Base-by-base conservation (phyloP, 2,888 invertebrate genomes). In the Clivina fossor region DNA sequence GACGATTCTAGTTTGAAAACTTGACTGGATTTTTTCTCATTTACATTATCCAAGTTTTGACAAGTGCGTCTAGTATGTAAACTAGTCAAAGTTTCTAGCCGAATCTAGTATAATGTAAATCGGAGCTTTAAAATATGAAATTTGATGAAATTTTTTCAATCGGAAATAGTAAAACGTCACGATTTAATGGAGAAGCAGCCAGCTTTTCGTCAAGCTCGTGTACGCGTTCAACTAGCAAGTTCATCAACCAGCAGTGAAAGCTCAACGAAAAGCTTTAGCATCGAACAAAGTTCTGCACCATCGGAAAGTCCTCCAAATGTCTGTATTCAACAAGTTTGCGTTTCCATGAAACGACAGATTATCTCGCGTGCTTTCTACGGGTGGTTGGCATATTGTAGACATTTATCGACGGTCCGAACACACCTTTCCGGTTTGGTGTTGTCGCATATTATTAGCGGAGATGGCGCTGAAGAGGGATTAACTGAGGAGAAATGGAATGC, bases 311-410 rank as follows among this genome's bases (percentile, higher is more conserved):
- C 74, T 5, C 71, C 73, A 2, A 73, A 67, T 43, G 68, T 72
- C 5, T 74, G 71, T 57, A 71, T 73, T 19, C 66, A 70, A 60
- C 74, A 91, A 65, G 88, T 96, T 7, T 97, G 95, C 78, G 90
- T 91, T 69, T 93, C 93, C 1, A 96, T 96, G 95, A 86, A 89
- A 58, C 84, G 90, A 8, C 95, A 96, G 76, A 95, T 97, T 56
- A 90, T 95, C 61, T 94, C 94, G 0, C 78, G 96, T 56, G 96
- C 96, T 9, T 96, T 96, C 74, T 95, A 95, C 71, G 96, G 96
- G 43, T 96, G 95, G 96, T 77, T 95, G 58, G 93, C 94, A 1
- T 93, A 96, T 71, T 94, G 94, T 68, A 79, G 95, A 13, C 95
- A 96, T 68, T 77, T 97, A 66, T 88, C 90, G 26, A 96, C 95